Percentiles rank a stretch among this genome's conserved stretches.
These are phyloP conservation scores for Muntiacus reevesi DNA, from an alignment of 2,113 vertebrate genomes.

Conservation along the genomic window DNA sequence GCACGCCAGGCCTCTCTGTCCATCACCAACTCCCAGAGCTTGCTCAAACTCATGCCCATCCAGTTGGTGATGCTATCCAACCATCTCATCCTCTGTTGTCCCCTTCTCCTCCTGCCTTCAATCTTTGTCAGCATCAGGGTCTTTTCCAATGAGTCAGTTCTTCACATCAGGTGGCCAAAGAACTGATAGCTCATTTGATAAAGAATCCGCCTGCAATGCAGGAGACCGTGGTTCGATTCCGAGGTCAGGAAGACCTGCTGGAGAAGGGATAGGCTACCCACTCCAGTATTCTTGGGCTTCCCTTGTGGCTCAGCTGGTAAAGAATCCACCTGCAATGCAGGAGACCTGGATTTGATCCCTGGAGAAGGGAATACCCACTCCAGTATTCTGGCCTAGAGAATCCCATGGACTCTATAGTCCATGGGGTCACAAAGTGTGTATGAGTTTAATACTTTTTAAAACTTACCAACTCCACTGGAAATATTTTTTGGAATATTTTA, in stretches of 20 bases:
- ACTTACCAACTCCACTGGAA: neutral
- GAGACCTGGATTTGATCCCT: neutral
- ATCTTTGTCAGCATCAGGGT: neutral
- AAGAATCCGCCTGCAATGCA: neutral
- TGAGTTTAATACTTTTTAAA: neutral
- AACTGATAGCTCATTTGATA: neutral
- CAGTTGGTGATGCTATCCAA: neutral
- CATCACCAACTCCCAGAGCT: neutral
- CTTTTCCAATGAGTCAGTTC: neutral
- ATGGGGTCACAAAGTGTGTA: neutral
- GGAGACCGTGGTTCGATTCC: neutral
- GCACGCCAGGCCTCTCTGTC: neutral
- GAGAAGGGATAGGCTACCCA: neutral
- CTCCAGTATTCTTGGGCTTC: neutral
- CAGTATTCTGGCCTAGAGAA: neutral
- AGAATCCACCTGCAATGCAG: fast-evolving
- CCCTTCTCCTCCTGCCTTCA: neutral
- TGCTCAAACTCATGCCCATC: neutral
- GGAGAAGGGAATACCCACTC: neutral
- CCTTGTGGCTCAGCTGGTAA: neutral
- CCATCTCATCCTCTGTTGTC: neutral
- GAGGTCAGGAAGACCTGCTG: neutral
- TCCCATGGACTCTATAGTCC: neutral
- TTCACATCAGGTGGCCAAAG: neutral
- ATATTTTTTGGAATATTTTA: neutral